Evolutionary conservation across 2,888 invertebrate species (phyloP).

Genomic region (Gryllus longicercus): DNA sequence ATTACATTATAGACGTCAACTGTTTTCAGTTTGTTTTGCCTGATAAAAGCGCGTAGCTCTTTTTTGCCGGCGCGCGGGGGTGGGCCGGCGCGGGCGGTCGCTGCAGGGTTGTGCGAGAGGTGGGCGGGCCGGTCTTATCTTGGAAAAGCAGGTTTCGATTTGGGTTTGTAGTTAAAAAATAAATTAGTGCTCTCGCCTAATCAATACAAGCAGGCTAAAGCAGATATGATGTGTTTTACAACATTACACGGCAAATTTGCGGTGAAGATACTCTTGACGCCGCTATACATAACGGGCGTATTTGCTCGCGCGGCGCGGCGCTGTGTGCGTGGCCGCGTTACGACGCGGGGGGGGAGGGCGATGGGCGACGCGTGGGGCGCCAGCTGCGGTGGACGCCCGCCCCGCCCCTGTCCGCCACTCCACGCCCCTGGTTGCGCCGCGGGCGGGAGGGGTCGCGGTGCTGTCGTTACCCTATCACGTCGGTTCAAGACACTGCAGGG

Average conservation of each 20-base stretch:
- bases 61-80: conserved; percentile 28
- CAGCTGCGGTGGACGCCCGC: background rate
- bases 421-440: background rate
- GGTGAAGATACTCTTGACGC: conserved; percentile 17
- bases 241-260: conserved; percentile 17
- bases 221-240: conserved; percentile 18
- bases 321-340: background rate
- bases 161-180: conserved; percentile 26
- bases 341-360: background rate
- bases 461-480: background rate
- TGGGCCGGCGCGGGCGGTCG: conserved; percentile 27
- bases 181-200: conserved; percentile 22
- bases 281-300: conserved; percentile 10
- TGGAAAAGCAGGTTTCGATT: conserved; percentile 26
- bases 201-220: conserved; percentile 22
- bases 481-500: background rate
- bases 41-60: conserved; percentile 27
- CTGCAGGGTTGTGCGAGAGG: background rate
- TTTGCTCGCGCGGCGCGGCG: background rate
- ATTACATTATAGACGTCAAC: conserved; percentile 37
- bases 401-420: no score
- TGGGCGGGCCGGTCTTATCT: conserved; percentile 25
- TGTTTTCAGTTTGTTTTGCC: conserved; percentile 30
- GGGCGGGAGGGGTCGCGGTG: background rate
- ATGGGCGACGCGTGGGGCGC: background rate